A percentile compares a stretch with the other conserved stretches of the same genome.
These are phyloP conservation scores for Agonopterix alstromeriana DNA, from an alignment of 2,888 invertebrate genomes.

Conservation along the genomic window DNA sequence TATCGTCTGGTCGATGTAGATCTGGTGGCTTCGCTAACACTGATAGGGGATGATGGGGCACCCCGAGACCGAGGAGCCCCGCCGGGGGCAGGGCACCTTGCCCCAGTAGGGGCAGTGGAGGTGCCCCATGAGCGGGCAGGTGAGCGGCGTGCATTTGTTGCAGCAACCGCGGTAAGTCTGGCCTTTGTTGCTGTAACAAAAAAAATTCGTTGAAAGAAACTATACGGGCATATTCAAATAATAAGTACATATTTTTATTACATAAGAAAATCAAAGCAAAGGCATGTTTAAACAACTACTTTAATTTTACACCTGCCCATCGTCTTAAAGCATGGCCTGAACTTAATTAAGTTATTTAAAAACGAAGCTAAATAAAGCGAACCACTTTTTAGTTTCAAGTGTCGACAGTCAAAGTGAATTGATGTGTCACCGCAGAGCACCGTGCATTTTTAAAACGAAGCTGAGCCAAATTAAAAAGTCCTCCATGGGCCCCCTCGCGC, in stretches of 20 bases:
- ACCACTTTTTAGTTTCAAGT: slow-evolving; percentile 37
- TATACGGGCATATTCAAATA: background rate
- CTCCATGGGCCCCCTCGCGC: slow-evolving; percentile 58
- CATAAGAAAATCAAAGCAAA: too few species aligned
- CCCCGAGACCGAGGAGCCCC: slow-evolving; percentile 81
- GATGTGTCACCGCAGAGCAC: slow-evolving; percentile 68
- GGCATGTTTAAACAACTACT: too few species aligned
- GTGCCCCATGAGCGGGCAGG: slow-evolving; percentile 83
- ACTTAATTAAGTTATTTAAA: slow-evolving; percentile 6
- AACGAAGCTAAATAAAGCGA: slow-evolving; percentile 25
- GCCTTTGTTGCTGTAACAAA: slow-evolving; percentile 86
- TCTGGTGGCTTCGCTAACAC: slow-evolving; percentile 88
- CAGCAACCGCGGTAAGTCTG: slow-evolving; percentile 87
- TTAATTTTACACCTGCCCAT: too few species aligned
- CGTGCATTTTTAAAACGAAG: slow-evolving; percentile 70
- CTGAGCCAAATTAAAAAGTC: slow-evolving; percentile 72
- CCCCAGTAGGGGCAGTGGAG: slow-evolving; percentile 78
- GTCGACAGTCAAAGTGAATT: slow-evolving; percentile 67
- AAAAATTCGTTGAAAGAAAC: background rate
- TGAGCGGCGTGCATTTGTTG: slow-evolving; percentile 97
- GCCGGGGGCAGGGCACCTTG: slow-evolving; percentile 73
- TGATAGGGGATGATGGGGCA: slow-evolving; percentile 84
- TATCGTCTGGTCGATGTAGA: slow-evolving; percentile 85
- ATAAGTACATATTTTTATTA: too few species aligned
- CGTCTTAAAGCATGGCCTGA: background rate